Evolutionary conservation across 1,140 invertebrate genomes (phyloP), one percentile per base, ranked within the genome.

Genomic region (Dinothrombium tinctorium): DNA sequence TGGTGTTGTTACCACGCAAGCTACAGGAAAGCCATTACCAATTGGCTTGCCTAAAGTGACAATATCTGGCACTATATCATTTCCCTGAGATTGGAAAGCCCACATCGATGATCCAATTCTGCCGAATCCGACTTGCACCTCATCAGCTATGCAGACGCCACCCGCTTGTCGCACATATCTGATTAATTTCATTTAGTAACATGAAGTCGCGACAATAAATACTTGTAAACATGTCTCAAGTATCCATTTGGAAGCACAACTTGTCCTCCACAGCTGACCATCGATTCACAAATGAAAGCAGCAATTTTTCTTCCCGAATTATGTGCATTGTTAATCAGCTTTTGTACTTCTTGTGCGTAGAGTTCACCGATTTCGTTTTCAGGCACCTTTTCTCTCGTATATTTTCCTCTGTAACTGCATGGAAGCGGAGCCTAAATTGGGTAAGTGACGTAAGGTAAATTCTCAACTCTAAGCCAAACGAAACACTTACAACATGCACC

Each of bases 61-160:
- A 51, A 99, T 96, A 55, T 99, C 92, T 0, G 92, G 92, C 1
- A 90, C 61, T 1, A 95, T 71, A 50, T 77, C 62, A 21, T 69
- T 65, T 41, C 72, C 73, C 50, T 90, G 79, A 0, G 76, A 63
- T 58, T 98, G 73, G 55, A 96, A 98, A 0, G 83, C 84, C 92
- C 92, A 98, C 70, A 84, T 92, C 51, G 87, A 75, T 38, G 71
- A 76, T 4, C 92, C 92, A 23, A 81, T 74, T 45, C 92, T 67
- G 2, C 90, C 92, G 56, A 96, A 95, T 4, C 90, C 92, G 36
- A 90, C 82, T 66, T 98, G 90, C 1, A 98, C 89, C 62, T 98
- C 92, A 59, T 99, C 92, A 22, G 87, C 84, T 44, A 99, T 89
- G 54, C 86, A 89, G 2, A 99, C 65, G 2, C 89, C 92, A 37